These are phyloP conservation scores for Trachelipus rathkii DNA, from an alignment of 1,140 invertebrate genomes.

Conservation along the genomic window DNA sequence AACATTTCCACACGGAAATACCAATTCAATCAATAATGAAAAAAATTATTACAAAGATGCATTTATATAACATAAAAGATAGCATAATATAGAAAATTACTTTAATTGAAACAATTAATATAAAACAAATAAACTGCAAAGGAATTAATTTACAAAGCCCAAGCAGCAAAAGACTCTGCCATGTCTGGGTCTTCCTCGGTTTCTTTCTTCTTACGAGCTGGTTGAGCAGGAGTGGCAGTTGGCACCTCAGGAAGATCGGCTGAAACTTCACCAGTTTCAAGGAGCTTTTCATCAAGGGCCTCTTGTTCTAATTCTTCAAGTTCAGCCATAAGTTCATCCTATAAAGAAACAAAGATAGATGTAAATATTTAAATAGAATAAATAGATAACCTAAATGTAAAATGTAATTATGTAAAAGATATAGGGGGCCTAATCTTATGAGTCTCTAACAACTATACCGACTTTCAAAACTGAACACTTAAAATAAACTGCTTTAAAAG, in stretches of 20 bases:
- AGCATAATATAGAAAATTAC: too few species aligned
- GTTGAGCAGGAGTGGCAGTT: slow-evolving; percentile 47
- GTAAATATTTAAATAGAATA: too few species aligned
- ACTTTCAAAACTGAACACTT: too few species aligned
- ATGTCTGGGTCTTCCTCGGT: slow-evolving; percentile 72
- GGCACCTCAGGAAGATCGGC: slow-evolving; percentile 52
- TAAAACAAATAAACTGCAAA: slow-evolving; percentile 21
- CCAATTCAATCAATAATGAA: too few species aligned
- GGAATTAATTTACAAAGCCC: slow-evolving; percentile 69
- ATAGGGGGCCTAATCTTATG: too few species aligned
- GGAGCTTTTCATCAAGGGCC: slow-evolving; percentile 59
- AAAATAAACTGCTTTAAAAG: too few species aligned
- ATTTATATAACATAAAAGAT: too few species aligned
- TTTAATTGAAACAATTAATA: not conserved
- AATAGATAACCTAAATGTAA: too few species aligned
- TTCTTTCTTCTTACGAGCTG: slow-evolving; percentile 50
- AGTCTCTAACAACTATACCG: too few species aligned
- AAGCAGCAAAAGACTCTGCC: slow-evolving; percentile 70
- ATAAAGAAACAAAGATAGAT: not conserved
- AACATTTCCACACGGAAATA: too few species aligned
- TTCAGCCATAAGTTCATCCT: slow-evolving; percentile 59
- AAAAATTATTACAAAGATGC: too few species aligned
- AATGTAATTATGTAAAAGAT: too few species aligned
- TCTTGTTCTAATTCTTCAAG: slow-evolving; percentile 62
- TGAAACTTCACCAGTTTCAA: slow-evolving; percentile 54